Percentiles rank a stretch among this genome's conserved stretches.
Conservation (phyloP, 2,113 vertebrate genomes). For the Geothlypis trichas region DNA sequence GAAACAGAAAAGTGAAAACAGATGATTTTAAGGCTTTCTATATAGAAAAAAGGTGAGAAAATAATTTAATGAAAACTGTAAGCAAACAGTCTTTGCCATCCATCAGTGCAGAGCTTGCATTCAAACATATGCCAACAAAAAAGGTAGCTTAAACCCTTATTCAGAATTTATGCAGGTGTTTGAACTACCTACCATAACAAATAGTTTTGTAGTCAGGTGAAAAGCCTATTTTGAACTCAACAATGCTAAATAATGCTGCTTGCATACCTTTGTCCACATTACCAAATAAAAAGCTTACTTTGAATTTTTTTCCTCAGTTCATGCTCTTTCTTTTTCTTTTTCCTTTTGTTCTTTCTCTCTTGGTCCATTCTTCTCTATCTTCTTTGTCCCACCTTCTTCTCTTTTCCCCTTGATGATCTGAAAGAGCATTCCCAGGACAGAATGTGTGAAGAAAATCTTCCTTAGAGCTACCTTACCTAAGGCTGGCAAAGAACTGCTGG, state of each 20-base stretch:
- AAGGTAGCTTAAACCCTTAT: not conserved
- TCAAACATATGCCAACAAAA: not conserved
- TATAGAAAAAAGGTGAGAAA: not conserved
- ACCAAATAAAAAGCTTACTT: conserved; percentile 76
- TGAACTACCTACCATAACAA: not conserved
- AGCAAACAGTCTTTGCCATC: not conserved
- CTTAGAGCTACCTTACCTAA: not conserved
- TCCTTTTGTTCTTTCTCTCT: conserved; percentile 88
- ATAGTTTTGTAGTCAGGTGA: not conserved
- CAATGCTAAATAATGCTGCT: not conserved
- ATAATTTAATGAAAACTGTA: not conserved
- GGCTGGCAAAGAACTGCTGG: not conserved
- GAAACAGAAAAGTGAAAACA: not conserved
- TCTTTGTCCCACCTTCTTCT: conserved; percentile 82
- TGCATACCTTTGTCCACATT: not conserved
- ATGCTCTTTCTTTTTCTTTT: conserved; percentile 91
- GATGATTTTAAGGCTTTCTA: not conserved
- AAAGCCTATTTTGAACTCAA: not conserved
- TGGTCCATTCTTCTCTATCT: conserved; percentile 79
- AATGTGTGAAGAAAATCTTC: not conserved
- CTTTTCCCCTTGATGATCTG: conserved; percentile 72
- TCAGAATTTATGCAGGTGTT: not conserved
- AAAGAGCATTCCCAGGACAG: not conserved
- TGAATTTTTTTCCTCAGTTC: conserved; percentile 91
- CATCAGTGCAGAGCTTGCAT: not conserved